These are phyloP conservation scores for Tinamus guttatus DNA, from an alignment of 2,113 vertebrate genomes.

Conservation along the genomic window DNA sequence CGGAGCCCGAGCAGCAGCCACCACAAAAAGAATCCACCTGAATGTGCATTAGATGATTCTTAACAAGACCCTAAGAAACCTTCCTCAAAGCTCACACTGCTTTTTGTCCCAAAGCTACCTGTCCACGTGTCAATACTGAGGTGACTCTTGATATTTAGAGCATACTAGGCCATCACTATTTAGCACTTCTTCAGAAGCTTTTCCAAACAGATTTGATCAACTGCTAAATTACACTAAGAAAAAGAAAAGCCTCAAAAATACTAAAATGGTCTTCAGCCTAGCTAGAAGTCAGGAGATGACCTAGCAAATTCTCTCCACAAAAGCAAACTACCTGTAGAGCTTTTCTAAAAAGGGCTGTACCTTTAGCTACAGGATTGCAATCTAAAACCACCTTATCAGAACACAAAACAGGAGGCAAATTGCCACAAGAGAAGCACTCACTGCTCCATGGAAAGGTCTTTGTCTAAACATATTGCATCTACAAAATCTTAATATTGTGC, in stretches of 20 bases:
- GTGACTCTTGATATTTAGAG: neutral
- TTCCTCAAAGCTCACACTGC: neutral
- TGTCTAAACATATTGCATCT: neutral
- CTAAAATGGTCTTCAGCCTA: constrained; percentile 18
- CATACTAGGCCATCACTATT: neutral
- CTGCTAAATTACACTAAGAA: neutral
- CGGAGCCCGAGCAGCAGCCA: neutral
- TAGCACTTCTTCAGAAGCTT: neutral
- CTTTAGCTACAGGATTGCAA: neutral
- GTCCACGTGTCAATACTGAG: neutral
- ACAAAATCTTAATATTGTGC: constrained; percentile 3
- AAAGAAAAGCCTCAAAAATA: constrained; percentile 43
- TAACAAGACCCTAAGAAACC: neutral
- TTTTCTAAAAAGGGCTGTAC: neutral
- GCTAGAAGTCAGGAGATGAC: constrained; percentile 8
- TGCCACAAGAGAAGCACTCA: neutral
- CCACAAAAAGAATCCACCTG: neutral
- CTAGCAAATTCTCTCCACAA: constrained; percentile 15
- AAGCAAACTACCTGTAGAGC: neutral
- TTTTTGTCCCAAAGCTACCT: neutral
- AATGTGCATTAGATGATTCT: neutral
- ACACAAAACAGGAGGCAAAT: neutral
- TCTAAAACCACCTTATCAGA: neutral
- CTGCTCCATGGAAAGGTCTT: neutral
- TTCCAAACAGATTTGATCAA: constrained; percentile 28